Evolutionary conservation across 2,113 vertebrate genomes (phyloP).

Genomic region (Chlorodrepanis virens): DNA sequence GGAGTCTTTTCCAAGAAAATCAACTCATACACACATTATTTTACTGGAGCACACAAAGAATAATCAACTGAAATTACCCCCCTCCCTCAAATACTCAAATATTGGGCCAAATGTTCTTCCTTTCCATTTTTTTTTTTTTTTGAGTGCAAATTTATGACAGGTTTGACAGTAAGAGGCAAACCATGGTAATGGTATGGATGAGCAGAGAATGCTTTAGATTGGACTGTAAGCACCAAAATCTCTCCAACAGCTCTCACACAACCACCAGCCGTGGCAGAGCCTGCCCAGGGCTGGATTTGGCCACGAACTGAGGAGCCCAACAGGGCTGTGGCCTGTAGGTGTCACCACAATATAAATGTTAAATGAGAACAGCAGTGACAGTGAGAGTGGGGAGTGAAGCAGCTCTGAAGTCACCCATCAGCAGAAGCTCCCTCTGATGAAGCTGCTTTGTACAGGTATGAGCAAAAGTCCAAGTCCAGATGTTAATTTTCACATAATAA

Average conservation of each 20-base stretch:
- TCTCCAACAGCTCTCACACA: not conserved
- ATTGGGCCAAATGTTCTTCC: not conserved
- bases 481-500: not conserved
- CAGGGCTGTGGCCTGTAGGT: slow-evolving; percentile 50
- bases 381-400: not conserved
- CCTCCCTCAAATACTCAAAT: not conserved
- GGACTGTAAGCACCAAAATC: not conserved
- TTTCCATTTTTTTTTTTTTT: not conserved
- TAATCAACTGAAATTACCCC: not conserved
- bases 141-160: not conserved
- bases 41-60: not conserved
- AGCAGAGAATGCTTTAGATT: not conserved
- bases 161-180: not conserved
- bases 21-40: not conserved
- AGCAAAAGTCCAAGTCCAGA: not conserved
- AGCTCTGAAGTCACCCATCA: not conserved
- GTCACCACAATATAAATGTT: slow-evolving; percentile 66
- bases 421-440: not conserved
- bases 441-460: not conserved
- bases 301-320: not conserved
- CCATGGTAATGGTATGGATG: not conserved
- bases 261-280: not conserved
- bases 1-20: not conserved
- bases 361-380: not conserved
- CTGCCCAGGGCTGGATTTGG: not conserved